phyloP scores from a whole-genome alignment of 2,797 vertebrate species.

The Triplophysa yarkandensis region DNA sequence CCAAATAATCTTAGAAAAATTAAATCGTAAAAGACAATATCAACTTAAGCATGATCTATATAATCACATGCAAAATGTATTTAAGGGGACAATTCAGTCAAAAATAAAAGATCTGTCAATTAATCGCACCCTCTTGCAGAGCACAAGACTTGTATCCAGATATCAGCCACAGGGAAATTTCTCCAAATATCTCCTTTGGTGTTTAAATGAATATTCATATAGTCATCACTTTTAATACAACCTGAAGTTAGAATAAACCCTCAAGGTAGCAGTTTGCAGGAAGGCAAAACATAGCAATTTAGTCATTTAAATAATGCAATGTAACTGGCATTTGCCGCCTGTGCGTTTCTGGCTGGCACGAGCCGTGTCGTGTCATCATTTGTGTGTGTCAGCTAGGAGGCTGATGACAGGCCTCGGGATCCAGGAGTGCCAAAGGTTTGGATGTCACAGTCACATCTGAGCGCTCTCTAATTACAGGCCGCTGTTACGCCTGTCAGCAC shows the following conservation, averaged over 20 bases:
- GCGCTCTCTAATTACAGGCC: slow-evolving; percentile 47
- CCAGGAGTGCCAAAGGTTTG: slow-evolving; percentile 25
- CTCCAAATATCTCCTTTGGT: too few species aligned
- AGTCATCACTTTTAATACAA: not conserved
- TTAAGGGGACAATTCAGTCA: too few species aligned
- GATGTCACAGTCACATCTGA: slow-evolving; percentile 23
- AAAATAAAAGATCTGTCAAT: too few species aligned
- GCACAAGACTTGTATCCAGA: too few species aligned
- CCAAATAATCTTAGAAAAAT: too few species aligned
- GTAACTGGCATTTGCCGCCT: not conserved
- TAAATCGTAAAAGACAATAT: too few species aligned
- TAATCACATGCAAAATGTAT: too few species aligned
- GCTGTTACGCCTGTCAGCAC: slow-evolving; percentile 36
- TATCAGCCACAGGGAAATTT: too few species aligned
- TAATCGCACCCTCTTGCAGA: too few species aligned
- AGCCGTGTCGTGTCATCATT: slow-evolving; percentile 13
- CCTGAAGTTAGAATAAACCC: slow-evolving; percentile 10
- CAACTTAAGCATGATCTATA: too few species aligned
- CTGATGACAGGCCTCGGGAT: slow-evolving; percentile 42
- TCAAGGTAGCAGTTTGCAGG: not conserved
- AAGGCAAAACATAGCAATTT: not conserved
- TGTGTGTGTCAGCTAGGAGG: not conserved
- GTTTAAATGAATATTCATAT: too few species aligned
- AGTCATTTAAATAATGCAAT: slow-evolving; percentile 3
- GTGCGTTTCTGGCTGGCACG: slow-evolving; percentile 8